Base-by-base conservation (phyloP, 2,797 vertebrate genomes). In the Serranus cabrilla region DNA sequence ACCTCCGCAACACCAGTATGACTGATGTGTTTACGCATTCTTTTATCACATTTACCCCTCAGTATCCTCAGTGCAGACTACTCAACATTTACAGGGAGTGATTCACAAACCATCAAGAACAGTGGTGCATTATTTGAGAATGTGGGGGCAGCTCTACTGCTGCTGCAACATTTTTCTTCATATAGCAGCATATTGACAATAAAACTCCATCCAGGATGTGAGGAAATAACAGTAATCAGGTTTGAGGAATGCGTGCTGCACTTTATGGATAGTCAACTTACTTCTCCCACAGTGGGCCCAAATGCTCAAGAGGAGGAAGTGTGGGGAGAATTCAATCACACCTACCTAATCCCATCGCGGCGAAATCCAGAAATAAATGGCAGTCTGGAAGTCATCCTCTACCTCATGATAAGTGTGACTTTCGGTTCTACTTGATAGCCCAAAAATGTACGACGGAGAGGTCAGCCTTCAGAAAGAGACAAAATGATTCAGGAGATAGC, bases 21-120 rank as follows among this genome's bases (percentile, higher is more conserved):
- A 93, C 92, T 87, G 90, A 93, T 92, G 91, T 88, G 89, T 92
- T 93, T 89, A 92, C 54, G 89, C 84, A 81, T 90, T 89, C 88
- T 74, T 82, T 90, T 86, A 91, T 90, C 87, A 67, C 70, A 87
- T 91, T 91, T 89, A 86, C 84, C 87, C 83, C 76, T 82, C 84
- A 39, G 68, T 85, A 84, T 82, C 85, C 68, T 81, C 68, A 10
- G 59, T 76, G 74, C 78, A 79, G 71, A 83, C 61, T 66, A 45
- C 78, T 80, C 84, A 58, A 85, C 74, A 74, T 78, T 89, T 82
- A 76, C 87, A 64, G 76, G 71, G 64, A 76, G 71, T 70, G 85
- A 86, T 81, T 89, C 82, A 72, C 73, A 80, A 84, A 78, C 81
- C 82, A 58, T 78, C 83, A 77, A 87, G 58, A 90, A 89, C 74